Percentiles rank a stretch among this genome's conserved stretches.
phyloP scores from a whole-genome alignment of 2,113 vertebrate species.

The Lepus americanus region DNA sequence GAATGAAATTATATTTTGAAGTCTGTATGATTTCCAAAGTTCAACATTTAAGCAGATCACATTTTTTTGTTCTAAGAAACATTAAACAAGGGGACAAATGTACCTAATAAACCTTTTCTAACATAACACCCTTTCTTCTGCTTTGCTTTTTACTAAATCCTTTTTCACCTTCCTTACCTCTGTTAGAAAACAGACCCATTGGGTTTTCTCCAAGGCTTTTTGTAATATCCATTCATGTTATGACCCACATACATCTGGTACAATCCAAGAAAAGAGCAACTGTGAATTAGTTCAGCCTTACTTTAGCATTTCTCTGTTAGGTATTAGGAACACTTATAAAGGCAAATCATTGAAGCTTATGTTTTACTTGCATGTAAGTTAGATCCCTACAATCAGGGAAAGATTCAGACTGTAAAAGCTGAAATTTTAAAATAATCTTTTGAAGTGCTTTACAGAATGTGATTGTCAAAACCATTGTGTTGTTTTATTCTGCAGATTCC shows the following conservation, averaged over 20 bases:
- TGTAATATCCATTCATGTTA: constrained; percentile 14
- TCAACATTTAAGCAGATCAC: constrained; percentile 60
- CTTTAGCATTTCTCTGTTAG: constrained; percentile 63
- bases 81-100: constrained; percentile 63
- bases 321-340: constrained; percentile 42
- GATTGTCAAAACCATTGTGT: not conserved
- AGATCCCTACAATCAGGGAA: constrained; percentile 3
- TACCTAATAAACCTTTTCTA: constrained; percentile 53
- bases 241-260: constrained; percentile 54
- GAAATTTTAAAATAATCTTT: not conserved
- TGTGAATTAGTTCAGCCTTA: constrained; percentile 51
- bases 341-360: constrained; percentile 43
- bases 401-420: not conserved
- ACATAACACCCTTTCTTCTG: constrained; percentile 2
- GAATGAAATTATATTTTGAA: constrained; percentile 75
- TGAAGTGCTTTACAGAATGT: not conserved
- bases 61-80: constrained; percentile 68
- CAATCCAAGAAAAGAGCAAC: constrained; percentile 52
- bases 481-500: not conserved
- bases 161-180: not conserved
- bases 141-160: constrained; percentile 25
- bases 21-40: constrained; percentile 66
- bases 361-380: constrained; percentile 45
- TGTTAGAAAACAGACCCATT: constrained; percentile 64
- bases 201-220: constrained; percentile 62